Conservation (phyloP, 2,797 vertebrate genomes). For the Thripadectes ignobilis region DNA sequence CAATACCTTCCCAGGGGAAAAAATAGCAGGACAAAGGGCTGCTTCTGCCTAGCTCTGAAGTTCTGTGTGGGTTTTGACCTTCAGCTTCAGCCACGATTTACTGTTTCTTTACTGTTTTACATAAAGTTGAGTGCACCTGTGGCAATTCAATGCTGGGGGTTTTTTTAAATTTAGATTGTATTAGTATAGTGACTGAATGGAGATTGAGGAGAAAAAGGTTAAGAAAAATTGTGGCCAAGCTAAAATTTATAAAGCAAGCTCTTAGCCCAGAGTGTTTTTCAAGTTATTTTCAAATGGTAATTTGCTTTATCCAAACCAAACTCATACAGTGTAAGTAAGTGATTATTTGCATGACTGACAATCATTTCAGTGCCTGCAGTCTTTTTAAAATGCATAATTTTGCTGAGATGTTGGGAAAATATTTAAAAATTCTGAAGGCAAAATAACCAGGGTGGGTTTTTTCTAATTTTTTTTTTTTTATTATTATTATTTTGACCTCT, state of each 20-base stretch:
- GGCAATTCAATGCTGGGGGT: constrained; percentile 63
- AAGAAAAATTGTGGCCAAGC: constrained; percentile 81
- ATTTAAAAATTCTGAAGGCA: constrained; percentile 80
- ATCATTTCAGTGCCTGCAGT: constrained; percentile 90
- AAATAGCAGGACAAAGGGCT: neutral
- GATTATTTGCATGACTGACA: constrained; percentile 99
- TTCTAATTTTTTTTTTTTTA: neutral
- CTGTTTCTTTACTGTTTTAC: constrained; percentile 26
- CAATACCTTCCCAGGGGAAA: neutral
- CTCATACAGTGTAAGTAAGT: constrained; percentile 96
- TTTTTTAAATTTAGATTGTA: constrained; percentile 60
- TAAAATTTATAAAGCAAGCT: constrained; percentile 86
- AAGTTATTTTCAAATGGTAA: constrained; percentile 98
- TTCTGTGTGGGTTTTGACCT: constrained; percentile 34
- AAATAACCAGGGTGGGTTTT: constrained; percentile 68
- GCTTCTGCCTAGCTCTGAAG: neutral
- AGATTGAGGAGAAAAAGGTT: constrained; percentile 73
- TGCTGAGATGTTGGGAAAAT: constrained; percentile 87
- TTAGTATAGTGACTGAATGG: constrained; percentile 64
- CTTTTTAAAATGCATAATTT: constrained; percentile 91
- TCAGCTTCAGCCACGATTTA: constrained; percentile 39
- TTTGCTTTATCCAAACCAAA: constrained; percentile 95
- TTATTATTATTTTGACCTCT: constrained; percentile 74
- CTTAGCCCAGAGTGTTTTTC: constrained; percentile 92
- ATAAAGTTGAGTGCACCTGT: constrained; percentile 63